Conservation (phyloP, 2,113 vertebrate genomes). For the Nanorana parkeri region DNA sequence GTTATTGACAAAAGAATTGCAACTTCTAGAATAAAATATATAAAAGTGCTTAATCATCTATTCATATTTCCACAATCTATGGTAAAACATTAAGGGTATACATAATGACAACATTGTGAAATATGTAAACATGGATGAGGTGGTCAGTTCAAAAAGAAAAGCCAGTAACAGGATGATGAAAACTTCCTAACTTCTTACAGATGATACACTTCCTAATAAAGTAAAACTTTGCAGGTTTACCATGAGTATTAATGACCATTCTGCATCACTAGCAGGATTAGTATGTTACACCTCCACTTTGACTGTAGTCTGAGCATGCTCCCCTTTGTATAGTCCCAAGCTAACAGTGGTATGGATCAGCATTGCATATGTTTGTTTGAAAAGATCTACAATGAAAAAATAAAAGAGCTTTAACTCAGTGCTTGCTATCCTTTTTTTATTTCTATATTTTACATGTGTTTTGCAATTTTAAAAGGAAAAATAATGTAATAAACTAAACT, state of each 20-base stretch:
- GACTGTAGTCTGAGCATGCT: conserved; percentile 53
- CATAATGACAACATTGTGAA: not conserved
- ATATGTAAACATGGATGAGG: not conserved
- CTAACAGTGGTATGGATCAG: conserved; percentile 41
- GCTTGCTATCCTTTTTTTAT: not conserved
- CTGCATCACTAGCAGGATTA: conserved; percentile 31
- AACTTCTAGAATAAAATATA: not conserved
- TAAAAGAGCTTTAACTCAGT: conserved; percentile 17
- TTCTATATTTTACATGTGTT: not conserved
- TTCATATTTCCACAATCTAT: not conserved
- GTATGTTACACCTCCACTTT: conserved; percentile 36
- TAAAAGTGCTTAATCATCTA: not conserved
- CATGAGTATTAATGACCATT: not conserved
- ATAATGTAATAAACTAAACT: too few species aligned
- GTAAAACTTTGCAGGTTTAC: conserved; percentile 12
- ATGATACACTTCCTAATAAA: not conserved
- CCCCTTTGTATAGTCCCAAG: conserved; percentile 51
- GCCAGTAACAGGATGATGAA: not conserved
- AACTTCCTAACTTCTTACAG: too few species aligned
- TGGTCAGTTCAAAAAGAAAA: not conserved
- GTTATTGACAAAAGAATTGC: too few species aligned
- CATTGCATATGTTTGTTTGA: conserved; percentile 52
- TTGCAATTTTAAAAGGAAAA: too few species aligned
- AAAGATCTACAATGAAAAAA: conserved; percentile 37
- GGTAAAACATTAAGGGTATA: not conserved